Base-by-base conservation (phyloP, 53 echinoderm and acorn worm species). In the Antedon mediterranea region DNA sequence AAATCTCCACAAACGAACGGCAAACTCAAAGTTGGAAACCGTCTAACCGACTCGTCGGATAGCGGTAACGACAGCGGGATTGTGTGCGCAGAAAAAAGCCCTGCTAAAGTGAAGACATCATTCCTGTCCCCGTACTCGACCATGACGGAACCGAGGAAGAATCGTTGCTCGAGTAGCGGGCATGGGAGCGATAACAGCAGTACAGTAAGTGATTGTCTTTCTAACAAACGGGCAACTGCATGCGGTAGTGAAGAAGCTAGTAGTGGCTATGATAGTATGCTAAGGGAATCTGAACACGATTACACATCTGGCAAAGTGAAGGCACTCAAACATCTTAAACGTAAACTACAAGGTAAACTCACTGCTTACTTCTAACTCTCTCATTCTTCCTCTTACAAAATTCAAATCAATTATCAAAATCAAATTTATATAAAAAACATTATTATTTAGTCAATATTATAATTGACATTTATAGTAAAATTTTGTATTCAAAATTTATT, bases 111-210 rank as follows among this genome's bases (percentile, higher is more conserved):
- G 75, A 87, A 89, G 31, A 89, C 89, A 23, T 80, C 89, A 7
- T 88, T 95, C 77, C 82, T 95, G n/a, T 95, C 97, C 0, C 97
- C 97, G 28, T 95, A 95, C 78, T 95, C 97, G 79, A 95, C 92
- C 0, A 92, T 95, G 71, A 95, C 97, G 44, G 89, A 95, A 79
- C 95, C 95, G 2, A 76, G 92, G 15, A 72, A 85, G 23, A 82
- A 81, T 31, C 81, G 88, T 31, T 83, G 92, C 34, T 87, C 91
- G 0, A 95, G 97, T 74, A 95, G 97, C 32, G 97, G 97, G 3
- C 97, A 95, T 44, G 97, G 97, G 0, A 95, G 97, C 37, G 97
- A 95, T 33, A 95, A 95, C 81, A 95, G 97, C 83, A 95, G 97
- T 71, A 88, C 89, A 7, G 84, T 95, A 76, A 95, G 97, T 77